These are phyloP conservation scores for Rhizoglyphus robini DNA, from an alignment of 1,140 invertebrate genomes.

Conservation along the genomic window DNA sequence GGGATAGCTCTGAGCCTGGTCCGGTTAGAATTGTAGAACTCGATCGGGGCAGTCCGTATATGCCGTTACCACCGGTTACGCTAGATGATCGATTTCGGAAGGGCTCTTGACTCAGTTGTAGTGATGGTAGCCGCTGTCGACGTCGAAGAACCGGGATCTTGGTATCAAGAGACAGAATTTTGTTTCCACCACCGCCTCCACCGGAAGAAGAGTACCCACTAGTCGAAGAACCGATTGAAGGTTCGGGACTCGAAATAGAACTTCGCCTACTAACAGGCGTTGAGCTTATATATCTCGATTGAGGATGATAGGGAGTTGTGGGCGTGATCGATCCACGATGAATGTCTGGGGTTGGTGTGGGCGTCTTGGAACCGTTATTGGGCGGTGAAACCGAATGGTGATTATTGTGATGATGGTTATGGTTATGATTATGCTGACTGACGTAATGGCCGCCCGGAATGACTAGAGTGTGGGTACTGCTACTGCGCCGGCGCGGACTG, in stretches of 20 bases:
- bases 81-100: not conserved
- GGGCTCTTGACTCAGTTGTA: not conserved
- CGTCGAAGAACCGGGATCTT: not conserved
- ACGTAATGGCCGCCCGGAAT: not conserved
- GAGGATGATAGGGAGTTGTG: not conserved
- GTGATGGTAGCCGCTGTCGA: not conserved
- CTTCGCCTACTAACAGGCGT: slow-evolving; percentile 22
- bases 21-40: not conserved
- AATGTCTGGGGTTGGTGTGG: not conserved
- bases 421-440: not conserved
- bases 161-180: not conserved
- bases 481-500: slow-evolving; percentile 5
- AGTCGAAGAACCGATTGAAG: slow-evolving; percentile 2
- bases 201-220: not conserved
- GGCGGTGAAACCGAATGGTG: not conserved
- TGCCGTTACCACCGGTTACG: not conserved
- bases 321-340: not conserved
- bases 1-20: not conserved
- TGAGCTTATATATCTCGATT: slow-evolving; percentile 15
- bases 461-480: slow-evolving; percentile 13
- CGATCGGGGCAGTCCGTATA: not conserved
- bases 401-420: not conserved
- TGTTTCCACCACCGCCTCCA: not conserved
- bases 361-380: no score
- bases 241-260: slow-evolving; percentile 23